phyloP scores from a whole-genome alignment of 2,888 invertebrate species.

The Drosophila leonis region DNA sequence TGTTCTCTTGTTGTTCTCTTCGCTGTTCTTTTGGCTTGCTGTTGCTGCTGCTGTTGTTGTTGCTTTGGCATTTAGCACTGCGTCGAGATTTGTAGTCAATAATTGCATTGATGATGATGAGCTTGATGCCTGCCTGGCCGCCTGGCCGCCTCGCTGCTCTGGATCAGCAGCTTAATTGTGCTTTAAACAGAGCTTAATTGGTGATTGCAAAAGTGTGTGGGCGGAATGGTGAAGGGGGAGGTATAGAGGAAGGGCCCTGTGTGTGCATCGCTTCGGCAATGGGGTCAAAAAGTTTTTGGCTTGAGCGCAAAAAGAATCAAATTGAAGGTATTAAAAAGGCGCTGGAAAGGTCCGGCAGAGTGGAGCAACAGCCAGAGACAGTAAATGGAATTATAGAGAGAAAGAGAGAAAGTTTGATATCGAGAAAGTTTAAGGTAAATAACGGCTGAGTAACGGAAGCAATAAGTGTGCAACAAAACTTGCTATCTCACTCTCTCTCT shows the following conservation, averaged over 20 bases:
- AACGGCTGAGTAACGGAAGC: conserved; percentile 2
- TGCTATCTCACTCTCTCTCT: neutral
- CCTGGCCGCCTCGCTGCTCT: neutral
- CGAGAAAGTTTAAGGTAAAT: conserved; percentile 22
- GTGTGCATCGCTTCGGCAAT: conserved; percentile 25
- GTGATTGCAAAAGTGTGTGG: conserved; percentile 59
- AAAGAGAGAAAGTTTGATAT: conserved; percentile 3
- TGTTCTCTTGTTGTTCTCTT: conserved; percentile 27
- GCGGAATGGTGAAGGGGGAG: neutral
- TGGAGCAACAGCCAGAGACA: neutral
- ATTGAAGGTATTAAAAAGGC: conserved; percentile 27
- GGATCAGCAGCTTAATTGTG: conserved; percentile 66
- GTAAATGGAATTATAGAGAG: conserved; percentile 10
- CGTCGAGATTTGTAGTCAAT: conserved; percentile 75
- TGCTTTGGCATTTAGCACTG: conserved; percentile 57
- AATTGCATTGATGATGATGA: conserved; percentile 76
- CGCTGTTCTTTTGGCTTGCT: conserved; percentile 10
- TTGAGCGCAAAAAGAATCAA: conserved; percentile 11
- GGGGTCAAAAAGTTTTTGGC: conserved; percentile 33
- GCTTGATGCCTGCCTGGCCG: conserved; percentile 29
- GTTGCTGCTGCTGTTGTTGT: conserved; percentile 19
- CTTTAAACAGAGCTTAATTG: conserved; percentile 78
- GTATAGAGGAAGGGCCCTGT: too few species aligned
- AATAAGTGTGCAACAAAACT: conserved; percentile 11
- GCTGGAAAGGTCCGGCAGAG: neutral